Conservation (phyloP, 2,888 invertebrate species). For the Sminthurinus aureus region DNA sequence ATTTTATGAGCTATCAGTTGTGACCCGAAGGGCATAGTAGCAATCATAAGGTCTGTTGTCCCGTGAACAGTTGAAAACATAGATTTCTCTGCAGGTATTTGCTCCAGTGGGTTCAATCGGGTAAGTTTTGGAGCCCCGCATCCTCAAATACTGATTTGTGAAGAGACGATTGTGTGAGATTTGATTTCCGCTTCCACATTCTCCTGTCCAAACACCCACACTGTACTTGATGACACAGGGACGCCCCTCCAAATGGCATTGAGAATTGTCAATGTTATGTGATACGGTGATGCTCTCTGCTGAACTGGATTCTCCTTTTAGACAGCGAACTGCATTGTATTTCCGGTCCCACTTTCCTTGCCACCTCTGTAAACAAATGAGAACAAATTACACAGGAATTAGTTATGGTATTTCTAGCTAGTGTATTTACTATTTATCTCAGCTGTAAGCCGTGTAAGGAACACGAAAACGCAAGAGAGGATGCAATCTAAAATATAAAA, state of each 20-base stretch:
- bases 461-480: too few species aligned
- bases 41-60: slow-evolving; percentile 29
- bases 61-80: slow-evolving; percentile 25
- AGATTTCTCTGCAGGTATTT: slow-evolving; percentile 15
- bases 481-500: too few species aligned
- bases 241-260: background rate
- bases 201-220: slow-evolving; percentile 33
- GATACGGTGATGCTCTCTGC: background rate
- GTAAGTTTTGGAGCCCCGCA: slow-evolving; percentile 9
- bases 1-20: too few species aligned
- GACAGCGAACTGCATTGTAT: slow-evolving; percentile 17
- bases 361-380: slow-evolving; percentile 21
- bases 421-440: too few species aligned
- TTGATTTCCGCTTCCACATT: background rate
- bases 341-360: slow-evolving; percentile 18
- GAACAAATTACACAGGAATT: too few species aligned
- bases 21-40: slow-evolving; percentile 19
- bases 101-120: background rate
- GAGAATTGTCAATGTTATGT: slow-evolving; percentile 25
- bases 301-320: background rate
- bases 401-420: too few species aligned
- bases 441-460: too few species aligned
- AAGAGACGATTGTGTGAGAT: slow-evolving; percentile 9
- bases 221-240: slow-evolving; percentile 33
- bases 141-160: slow-evolving; percentile 28